Evolutionary conservation across 2,113 vertebrate genomes (phyloP).

Genomic region (Oxyura jamaicensis): DNA sequence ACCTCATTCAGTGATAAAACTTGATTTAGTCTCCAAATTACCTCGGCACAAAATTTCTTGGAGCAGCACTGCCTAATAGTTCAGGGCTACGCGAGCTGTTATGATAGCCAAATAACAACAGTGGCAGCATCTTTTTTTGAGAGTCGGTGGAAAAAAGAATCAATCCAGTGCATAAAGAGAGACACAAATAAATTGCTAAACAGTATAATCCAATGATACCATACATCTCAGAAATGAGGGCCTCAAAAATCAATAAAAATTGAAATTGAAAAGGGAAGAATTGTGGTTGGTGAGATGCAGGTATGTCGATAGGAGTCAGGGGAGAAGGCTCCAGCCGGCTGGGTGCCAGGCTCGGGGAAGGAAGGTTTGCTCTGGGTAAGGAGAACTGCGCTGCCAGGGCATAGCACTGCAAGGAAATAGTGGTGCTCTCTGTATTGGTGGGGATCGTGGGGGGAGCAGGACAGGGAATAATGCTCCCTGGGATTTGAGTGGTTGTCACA

Average conservation of each 20-base stretch:
- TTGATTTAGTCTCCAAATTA: conserved; percentile 63
- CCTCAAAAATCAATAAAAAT: conserved; percentile 77
- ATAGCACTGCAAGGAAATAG: background rate
- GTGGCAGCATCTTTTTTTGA: background rate
- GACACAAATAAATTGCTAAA: conserved; percentile 75
- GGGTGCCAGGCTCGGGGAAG: background rate
- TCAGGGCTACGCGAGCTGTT: conserved; percentile 26
- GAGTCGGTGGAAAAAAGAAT: conserved; percentile 48
- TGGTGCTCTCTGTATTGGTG: accelerated
- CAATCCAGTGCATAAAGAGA: conserved; percentile 67
- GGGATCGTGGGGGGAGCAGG: accelerated
- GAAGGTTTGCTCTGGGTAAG: background rate
- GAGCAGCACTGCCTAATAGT: conserved; percentile 24
- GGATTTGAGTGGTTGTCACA: background rate
- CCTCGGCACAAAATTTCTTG: conserved; percentile 47
- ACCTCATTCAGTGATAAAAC: conserved; percentile 32
- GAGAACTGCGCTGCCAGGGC: accelerated
- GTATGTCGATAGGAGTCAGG: background rate
- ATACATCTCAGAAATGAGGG: conserved; percentile 75
- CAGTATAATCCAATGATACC: conserved; percentile 66
- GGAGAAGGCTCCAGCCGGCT: background rate
- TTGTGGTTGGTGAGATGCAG: conserved; percentile 55
- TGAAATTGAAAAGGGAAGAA: conserved; percentile 77
- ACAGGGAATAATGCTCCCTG: background rate
- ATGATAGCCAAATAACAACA: conserved; percentile 50